Base-by-base conservation (phyloP, 1,140 invertebrate genomes). In the Dreissena polymorpha region DNA sequence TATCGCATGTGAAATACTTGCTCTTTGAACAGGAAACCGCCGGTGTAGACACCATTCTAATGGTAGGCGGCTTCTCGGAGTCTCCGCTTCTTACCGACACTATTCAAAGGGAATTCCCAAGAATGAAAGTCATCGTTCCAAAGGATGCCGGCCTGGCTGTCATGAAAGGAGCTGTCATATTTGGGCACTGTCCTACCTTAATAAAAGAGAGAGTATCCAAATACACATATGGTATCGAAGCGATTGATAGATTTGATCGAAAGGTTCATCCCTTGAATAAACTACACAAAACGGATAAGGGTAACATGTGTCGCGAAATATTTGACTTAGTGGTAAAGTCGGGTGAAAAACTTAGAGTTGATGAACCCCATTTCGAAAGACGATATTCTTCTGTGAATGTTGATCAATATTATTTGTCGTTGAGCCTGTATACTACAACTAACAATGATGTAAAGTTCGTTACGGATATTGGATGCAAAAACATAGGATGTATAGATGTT, bases 91-190 rank as follows among this genome's bases (percentile, higher is more conserved):
- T 74, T 5, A 13, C 29, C 0, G 55, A 57, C 23, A 57, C 72
- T 27, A 27, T 74, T 12, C n/a, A 49, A 60, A 6, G 14, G 8
- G 50, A 27, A 25, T 63, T 57, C 18, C 13, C 13, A 25, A 18
- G 12, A 8, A 29, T 23, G 39, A 74, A 74, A 10, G 51, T 74
- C 0, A 60, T 74, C 6, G 39, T 74, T 5, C 72, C 72, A 25
- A 6, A 23, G n/a, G 72, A 74, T 18, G 72, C 72, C 16, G 57
- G 72, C 18, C 39, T 74, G 18, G 18, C 39, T 3, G 72, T 74
- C 10, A 29, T 74, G 49, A 74, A 74, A 60, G 72, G 72, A 23
- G 72, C 72, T 1, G 72, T 74, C 12, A 57, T 74, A 23, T 63
- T 74, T 29, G 72, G 72, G 57, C 72, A 74, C 39, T 60, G 63